Evolutionary conservation across 2,113 vertebrate genomes (phyloP), one percentile per base, ranked within the genome.

Genomic region (Picathartes gymnocephalus): DNA sequence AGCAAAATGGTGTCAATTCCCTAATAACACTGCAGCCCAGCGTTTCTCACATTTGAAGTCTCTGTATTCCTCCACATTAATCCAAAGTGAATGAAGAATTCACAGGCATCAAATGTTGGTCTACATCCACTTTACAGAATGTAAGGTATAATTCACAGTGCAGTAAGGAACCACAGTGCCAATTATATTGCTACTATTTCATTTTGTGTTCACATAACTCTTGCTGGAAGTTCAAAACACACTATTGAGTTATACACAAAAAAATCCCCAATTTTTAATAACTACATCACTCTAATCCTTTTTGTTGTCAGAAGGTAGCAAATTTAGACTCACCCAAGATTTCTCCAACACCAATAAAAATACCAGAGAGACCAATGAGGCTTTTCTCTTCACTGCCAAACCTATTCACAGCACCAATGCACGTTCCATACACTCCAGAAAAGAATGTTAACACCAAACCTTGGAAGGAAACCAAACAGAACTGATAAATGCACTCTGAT

Each of bases 351-450:
- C 99, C 99, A 44, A 99, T 98, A 96, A 98, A 99, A 79, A 99
- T 99, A n/a, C 99, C 99, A 53, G 99, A 99, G 39, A 99, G 98
- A 42, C 99, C 99, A 80, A 99, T 99, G 21, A 99, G 97, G 91
- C 99, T 98, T 96, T 99, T 99, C 48, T 99, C 99, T 37, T 99
- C 98, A 3, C 95, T 81, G 50, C 99, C 99, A 85, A 99, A 99
- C 3, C 73, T 95, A 9, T 98, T 99, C 97, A 99, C 98, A 79
- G 99, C 98, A 11, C 99, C 99, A 56, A 99, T 98, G 47, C 98
- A 99, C 2, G 99, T 99, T 62, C 99, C 99, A 27, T 99, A 99
- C 9, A 99, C 99, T 15, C 99, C 99, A 83, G 99, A 99, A 97
- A 99, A 99, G 96, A 99, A 99, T 0, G 99, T 99, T 71, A 99